Base-by-base conservation (phyloP, 2,797 vertebrate species). In the Amblyraja radiata region DNA sequence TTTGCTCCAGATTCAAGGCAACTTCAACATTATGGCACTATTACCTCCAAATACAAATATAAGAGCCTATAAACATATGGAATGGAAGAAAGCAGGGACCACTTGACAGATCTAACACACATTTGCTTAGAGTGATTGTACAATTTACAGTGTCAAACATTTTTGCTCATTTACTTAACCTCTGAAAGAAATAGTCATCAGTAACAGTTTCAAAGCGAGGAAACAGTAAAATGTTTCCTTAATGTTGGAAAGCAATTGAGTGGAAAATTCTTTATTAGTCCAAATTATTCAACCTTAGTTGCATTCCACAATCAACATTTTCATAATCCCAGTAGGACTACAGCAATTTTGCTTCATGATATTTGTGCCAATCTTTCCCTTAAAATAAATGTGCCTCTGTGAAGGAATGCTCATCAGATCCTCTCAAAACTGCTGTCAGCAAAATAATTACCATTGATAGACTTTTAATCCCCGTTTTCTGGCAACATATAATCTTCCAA, bases 231-330 rank as follows among this genome's bases (percentile, higher is more conserved):
- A 68, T 88, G 84, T 63, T 88, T 88, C n/a, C 84, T 16, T 65
- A 68, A 68, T 88, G 63, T 21, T 88, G 84, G 84, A 65, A 68
- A 68, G 84, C 84, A 68, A 88, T 88, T 88, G 84, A 32, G 84
- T 88, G 84, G 84, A 88, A 88, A 88, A 88, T 88, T 88, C 84
- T 68, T 88, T 88, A 88, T 88, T 88, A 68, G 84, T 88, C 84
- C 84, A 88, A 68, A 88, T 88, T 88, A 68, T 88, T 88, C 84
- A 88, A 88, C 63, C n/a, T 68, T 36, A 65, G n/a, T 68, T 88
- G n/a, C 84, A 88, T 88, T 88, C 84, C 84, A 88, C 84, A 88
- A 68, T 88, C 84, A 88, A 88, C 84, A 88, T 88, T 68, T 88
- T 88, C 63, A 88, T 88, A 68, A 32, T 79, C 84, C 84, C 61